These are phyloP conservation scores for Drosophila tani DNA, from an alignment of 1,140 invertebrate species.

Conservation along the genomic window DNA sequence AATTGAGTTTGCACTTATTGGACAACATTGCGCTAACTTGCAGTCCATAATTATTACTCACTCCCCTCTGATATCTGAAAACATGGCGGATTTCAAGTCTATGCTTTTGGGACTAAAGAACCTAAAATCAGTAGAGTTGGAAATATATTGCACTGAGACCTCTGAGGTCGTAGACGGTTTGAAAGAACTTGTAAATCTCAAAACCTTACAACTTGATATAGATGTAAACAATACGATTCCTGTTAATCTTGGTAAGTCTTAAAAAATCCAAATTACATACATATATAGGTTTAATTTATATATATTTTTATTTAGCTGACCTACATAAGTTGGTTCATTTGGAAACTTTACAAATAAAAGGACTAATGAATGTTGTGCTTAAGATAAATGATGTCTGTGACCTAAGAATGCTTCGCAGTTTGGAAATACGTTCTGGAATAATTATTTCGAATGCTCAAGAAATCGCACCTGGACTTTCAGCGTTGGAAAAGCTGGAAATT, in stretches of 20 bases:
- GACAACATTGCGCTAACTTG: neutral
- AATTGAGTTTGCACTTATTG: neutral
- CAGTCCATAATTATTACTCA: neutral
- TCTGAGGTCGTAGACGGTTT: neutral
- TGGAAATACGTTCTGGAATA: neutral
- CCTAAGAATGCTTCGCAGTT: neutral
- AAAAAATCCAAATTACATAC: neutral
- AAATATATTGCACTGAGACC: neutral
- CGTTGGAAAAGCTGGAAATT: neutral
- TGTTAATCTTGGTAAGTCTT: slow-evolving; percentile 1
- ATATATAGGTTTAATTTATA: neutral
- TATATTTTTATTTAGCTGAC: neutral
- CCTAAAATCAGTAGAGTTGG: neutral
- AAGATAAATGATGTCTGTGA: neutral
- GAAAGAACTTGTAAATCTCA: neutral
- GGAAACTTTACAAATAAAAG: neutral
- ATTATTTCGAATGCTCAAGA: neutral
- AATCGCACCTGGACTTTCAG: neutral
- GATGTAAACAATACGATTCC: neutral
- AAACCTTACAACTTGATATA: neutral
- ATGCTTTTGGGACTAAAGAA: neutral
- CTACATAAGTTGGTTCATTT: neutral
- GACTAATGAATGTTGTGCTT: neutral
- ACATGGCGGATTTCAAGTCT: neutral
- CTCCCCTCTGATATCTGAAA: neutral